phyloP scores from a whole-genome alignment of 2,797 vertebrate species.

The Peromyscus nudipes region DNA sequence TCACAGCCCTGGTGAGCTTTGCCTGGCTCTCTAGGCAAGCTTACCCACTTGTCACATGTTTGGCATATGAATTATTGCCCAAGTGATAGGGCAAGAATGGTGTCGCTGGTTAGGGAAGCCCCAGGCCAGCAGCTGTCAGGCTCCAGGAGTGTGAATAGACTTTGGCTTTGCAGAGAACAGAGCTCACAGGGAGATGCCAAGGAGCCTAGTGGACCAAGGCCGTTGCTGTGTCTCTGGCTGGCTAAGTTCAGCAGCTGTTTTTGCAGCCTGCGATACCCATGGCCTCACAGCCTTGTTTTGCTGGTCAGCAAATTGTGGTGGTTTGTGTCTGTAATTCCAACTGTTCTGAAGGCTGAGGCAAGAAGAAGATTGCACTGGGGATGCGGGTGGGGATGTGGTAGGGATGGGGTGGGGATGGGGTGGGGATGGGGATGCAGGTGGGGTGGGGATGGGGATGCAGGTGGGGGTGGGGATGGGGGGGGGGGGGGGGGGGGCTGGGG shows the following conservation, averaged over 20 bases:
- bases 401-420: too few species aligned
- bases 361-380: background rate
- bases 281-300: background rate
- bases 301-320: conserved; percentile 43
- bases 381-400: background rate
- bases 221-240: background rate
- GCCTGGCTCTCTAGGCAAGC: background rate
- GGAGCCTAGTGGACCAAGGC: background rate
- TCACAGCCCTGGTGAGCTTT: background rate
- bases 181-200: background rate
- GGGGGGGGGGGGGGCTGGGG: too few species aligned
- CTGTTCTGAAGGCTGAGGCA: background rate
- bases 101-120: background rate
- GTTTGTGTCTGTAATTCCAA: background rate
- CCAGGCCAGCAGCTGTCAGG: background rate
- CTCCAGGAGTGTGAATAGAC: background rate
- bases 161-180: background rate
- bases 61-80: background rate
- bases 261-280: background rate
- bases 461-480: too few species aligned
- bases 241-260: background rate
- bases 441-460: too few species aligned
- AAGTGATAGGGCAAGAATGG: conserved; percentile 30
- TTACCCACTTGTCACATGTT: conserved; percentile 3
- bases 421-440: too few species aligned